A percentile compares a stretch with the other conserved stretches of the same genome.
phyloP scores from a whole-genome alignment of 2,797 vertebrate genomes.

The Chrosomus eos region DNA sequence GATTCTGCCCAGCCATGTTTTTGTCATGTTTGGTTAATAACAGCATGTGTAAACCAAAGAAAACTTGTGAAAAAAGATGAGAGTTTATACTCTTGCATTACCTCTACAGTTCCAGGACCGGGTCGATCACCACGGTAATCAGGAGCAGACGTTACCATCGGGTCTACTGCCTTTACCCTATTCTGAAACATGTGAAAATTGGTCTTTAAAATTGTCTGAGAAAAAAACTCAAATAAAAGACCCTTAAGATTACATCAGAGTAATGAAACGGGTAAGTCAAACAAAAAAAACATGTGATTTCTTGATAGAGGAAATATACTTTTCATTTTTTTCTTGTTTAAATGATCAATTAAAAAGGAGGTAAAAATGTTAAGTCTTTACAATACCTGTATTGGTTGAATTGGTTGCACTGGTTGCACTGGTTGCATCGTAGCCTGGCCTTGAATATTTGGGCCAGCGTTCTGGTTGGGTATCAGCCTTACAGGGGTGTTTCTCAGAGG shows the following conservation, averaged over 20 bases:
- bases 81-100: constrained; percentile 41
- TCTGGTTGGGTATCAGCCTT: constrained; percentile 52
- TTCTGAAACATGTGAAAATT: constrained; percentile 59
- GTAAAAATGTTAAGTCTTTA: not conserved
- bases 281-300: not conserved
- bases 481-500: constrained; percentile 68
- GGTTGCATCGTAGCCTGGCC: constrained; percentile 68
- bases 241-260: not conserved
- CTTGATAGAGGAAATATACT: not conserved
- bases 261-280: not conserved
- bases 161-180: constrained; percentile 62
- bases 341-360: not conserved
- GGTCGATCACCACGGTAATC: constrained; percentile 74
- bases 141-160: constrained; percentile 66
- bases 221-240: not conserved
- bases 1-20: not conserved
- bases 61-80: not conserved
- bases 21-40: not conserved
- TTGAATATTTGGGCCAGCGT: constrained; percentile 58
- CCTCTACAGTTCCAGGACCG: constrained; percentile 74
- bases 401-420: constrained; percentile 6
- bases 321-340: not conserved
- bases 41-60: not conserved
- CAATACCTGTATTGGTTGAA: constrained; percentile 38
- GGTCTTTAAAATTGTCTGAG: not conserved